Conservation (phyloP, 2,888 invertebrate species). For the Nasonovia ribisnigri region DNA sequence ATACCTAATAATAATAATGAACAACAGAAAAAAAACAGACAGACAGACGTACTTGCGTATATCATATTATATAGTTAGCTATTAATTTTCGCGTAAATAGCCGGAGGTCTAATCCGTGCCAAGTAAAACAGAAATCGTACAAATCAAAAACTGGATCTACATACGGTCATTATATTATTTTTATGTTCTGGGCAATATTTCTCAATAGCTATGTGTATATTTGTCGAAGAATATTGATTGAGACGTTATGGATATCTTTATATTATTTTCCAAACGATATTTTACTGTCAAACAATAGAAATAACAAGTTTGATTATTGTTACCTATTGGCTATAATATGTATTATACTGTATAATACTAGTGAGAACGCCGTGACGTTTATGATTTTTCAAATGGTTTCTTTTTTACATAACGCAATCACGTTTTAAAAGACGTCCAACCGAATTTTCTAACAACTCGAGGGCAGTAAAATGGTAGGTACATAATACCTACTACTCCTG, state of each 20-base stretch:
- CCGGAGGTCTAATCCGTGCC: slow-evolving; percentile 32
- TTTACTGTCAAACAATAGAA: slow-evolving; percentile 30
- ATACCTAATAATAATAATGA: background rate
- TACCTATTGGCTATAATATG: background rate
- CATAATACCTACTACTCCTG: background rate
- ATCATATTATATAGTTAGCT: background rate
- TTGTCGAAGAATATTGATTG: slow-evolving; percentile 19
- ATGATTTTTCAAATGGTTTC: background rate
- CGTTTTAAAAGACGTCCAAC: background rate
- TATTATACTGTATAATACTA: background rate
- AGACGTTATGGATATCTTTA: slow-evolving; percentile 26
- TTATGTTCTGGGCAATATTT: slow-evolving; percentile 10
- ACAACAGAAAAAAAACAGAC: background rate
- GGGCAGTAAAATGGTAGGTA: background rate
- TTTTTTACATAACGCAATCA: slow-evolving; percentile 32
- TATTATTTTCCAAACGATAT: slow-evolving; percentile 6
- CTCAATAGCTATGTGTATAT: background rate
- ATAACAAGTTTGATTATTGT: background rate
- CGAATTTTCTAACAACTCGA: background rate
- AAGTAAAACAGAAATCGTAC: slow-evolving; percentile 41
- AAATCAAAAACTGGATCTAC: slow-evolving; percentile 55
- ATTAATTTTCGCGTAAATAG: slow-evolving; percentile 49
- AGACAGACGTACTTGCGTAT: background rate
- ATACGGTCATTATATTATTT: slow-evolving; percentile 33
- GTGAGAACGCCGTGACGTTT: background rate